Conservation (phyloP, 53 echinoderm and acorn worm genomes). For the Actinopyga echinites region DNA sequence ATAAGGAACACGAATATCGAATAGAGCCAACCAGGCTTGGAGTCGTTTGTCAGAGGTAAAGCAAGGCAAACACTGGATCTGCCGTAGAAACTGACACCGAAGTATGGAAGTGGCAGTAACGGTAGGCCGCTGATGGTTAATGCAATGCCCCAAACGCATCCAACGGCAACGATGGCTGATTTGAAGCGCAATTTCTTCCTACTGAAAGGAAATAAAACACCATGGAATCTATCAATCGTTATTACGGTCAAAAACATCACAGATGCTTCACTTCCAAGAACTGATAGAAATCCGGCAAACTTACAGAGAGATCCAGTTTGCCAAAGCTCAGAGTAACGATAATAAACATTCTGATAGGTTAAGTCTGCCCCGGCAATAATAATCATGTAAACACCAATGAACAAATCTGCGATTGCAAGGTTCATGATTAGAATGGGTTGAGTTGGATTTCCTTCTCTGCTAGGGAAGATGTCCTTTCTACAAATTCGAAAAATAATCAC, state of each 20-base stretch:
- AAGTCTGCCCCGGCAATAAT: not conserved
- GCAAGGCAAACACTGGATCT: constrained; percentile 23
- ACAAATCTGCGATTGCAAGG: constrained; percentile 1
- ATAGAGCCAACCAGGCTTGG: not conserved
- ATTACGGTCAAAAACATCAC: constrained; percentile 24
- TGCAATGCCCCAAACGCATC: not conserved
- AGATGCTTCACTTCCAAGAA: constrained; percentile 7
- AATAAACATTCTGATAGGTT: not conserved
- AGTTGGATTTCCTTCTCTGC: not conserved
- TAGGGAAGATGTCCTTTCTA: not conserved
- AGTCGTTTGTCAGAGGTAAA: constrained; percentile 3
- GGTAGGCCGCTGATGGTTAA: not conserved
- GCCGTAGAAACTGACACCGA: not conserved
- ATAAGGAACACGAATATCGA: not conserved
- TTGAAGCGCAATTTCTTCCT: not conserved
- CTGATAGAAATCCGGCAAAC: constrained; percentile 2
- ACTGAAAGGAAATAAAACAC: constrained; percentile 18
- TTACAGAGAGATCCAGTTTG: not conserved
- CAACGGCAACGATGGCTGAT: not conserved
- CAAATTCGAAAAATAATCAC: not conserved
- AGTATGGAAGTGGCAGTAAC: not conserved
- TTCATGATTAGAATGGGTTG: constrained; percentile 13
- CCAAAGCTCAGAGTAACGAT: not conserved
- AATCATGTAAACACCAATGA: constrained; percentile 10
- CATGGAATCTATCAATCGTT: constrained; percentile 16